Evolutionary conservation across 2,888 invertebrate species (phyloP), one percentile per base, ranked within the genome.

Genomic region (Athalia cordata): DNA sequence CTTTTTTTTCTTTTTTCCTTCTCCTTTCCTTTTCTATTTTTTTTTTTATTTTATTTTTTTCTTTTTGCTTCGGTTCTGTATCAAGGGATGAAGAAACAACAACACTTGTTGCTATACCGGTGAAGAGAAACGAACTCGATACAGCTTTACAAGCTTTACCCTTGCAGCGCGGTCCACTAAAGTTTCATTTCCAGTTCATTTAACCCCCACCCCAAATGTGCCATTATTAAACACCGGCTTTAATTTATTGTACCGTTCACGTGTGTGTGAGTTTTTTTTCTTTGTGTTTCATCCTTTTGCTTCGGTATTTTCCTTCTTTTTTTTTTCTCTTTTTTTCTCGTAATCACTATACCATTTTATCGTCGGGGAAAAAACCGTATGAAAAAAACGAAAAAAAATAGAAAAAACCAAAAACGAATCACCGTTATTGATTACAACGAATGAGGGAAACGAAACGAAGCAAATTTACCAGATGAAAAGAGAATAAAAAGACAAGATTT

Each of bases 31-130:
- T 29, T n/a, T n/a, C n/a, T n/a, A n/a, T n/a, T n/a, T n/a, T n/a
- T n/a, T n/a, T 29, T 29, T 29, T 29, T 2, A 29, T 29, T 29
- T 29, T 29, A 29, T 29, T 29, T 29, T 29, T 29, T 29, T 29
- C 2, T 52, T 11, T 55, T 55, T 7, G 55, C 55, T 7, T 55
- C 7, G 55, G 4, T 55, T 7, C 7, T 29, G 29, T 29, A 29
- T 29, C 29, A 29, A 29, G 29, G 29, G 29, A 29, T 29, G 29
- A 29, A 29, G 29, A 29, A 29, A 29, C 29, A 29, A 29, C 29
- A 68, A 68, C 68, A 68, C 68, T 68, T 68, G 68, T 68, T 68
- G 68, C 68, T 55, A 29, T 11, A 29, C 29, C 29, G 29, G 29
- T 29, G 29, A 29, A 15, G 43, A 5, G 50, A 52, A 50, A 43